Percentiles rank a stretch among this genome's conserved stretches.
These are phyloP conservation scores for Psix sp. DNA, from an alignment of 1,140 invertebrate genomes.

Conservation along the genomic window DNA sequence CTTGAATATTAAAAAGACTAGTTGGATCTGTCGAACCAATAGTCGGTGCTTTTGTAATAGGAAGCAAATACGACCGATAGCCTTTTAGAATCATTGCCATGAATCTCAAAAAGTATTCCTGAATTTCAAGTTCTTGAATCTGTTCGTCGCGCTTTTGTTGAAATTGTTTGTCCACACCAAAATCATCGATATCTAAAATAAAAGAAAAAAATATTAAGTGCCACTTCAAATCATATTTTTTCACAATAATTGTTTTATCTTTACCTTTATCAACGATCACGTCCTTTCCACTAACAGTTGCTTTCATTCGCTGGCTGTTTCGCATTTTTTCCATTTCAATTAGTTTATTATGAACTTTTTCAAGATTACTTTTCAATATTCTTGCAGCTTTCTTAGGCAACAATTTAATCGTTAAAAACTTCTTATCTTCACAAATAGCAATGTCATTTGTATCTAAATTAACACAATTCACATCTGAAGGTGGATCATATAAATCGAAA, in stretches of 20 bases:
- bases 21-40: constrained; percentile 95
- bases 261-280: constrained; percentile 43
- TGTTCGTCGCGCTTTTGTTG: constrained; percentile 85
- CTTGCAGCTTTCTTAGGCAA: constrained; percentile 93
- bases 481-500: constrained; percentile 98
- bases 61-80: constrained; percentile 92
- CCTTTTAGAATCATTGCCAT: constrained; percentile 96
- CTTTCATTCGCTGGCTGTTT: constrained; percentile 71
- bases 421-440: constrained; percentile 92
- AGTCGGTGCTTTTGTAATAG: constrained; percentile 96
- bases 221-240: background rate
- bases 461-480: constrained; percentile 96
- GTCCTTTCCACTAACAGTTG: constrained; percentile 31
- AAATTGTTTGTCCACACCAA: constrained; percentile 83
- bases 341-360: constrained; percentile 82
- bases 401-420: constrained; percentile 87
- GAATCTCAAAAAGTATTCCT: constrained; percentile 97
- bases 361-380: constrained; percentile 84
- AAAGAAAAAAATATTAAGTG: constrained; percentile 10
- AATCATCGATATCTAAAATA: constrained; percentile 70
- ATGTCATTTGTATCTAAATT: constrained; percentile 98
- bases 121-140: constrained; percentile 93
- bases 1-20: constrained; percentile 95
- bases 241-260: background rate
- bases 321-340: constrained; percentile 68